A percentile compares a stretch with the other conserved stretches of the same genome.
phyloP scores from a whole-genome alignment of 2,113 vertebrate genomes.

The Promerops cafer region DNA sequence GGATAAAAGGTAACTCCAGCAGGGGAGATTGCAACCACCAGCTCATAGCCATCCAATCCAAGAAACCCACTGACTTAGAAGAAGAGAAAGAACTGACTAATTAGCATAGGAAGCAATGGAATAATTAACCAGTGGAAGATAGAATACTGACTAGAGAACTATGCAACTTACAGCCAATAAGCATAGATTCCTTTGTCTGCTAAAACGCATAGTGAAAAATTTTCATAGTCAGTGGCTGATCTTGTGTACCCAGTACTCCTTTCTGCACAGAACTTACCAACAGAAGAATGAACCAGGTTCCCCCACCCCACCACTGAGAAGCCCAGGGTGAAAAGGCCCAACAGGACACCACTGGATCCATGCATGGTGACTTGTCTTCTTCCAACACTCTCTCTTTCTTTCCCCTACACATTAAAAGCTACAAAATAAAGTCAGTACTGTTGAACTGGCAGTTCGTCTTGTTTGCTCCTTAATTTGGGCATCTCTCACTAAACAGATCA shows the following conservation, averaged over 20 bases:
- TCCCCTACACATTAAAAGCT: background rate
- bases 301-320: background rate
- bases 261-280: background rate
- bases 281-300: background rate
- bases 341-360: background rate
- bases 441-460: accelerated
- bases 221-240: background rate
- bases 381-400: background rate
- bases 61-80: background rate
- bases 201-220: background rate
- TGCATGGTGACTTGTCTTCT: background rate
- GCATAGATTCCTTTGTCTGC: background rate
- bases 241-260: background rate
- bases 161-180: background rate
- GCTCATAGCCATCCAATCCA: too few relatives aligned
- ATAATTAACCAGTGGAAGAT: background rate
- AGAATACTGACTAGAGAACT: background rate
- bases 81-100: background rate
- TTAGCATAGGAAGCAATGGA: background rate
- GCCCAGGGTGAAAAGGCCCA: background rate
- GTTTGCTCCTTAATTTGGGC: background rate
- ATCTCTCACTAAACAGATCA: background rate
- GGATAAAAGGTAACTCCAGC: background rate
- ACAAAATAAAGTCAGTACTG: background rate
- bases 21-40: background rate